Base-by-base conservation (phyloP, 2,888 invertebrate species). In the Apocheima hispidaria region DNA sequence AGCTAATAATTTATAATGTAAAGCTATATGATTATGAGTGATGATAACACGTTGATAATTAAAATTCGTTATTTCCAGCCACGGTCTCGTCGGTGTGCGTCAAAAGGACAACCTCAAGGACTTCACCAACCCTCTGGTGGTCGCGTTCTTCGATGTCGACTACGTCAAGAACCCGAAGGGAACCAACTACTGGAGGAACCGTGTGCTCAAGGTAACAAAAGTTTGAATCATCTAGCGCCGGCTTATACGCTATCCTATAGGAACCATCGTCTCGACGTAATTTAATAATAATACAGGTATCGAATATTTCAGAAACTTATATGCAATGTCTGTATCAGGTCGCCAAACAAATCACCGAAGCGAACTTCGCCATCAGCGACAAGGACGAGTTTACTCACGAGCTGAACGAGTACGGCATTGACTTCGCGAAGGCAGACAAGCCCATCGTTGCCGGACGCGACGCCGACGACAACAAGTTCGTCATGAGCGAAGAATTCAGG, bases 151-250 rank as follows among this genome's bases (percentile, higher is more conserved):
- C 88, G 94, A 94, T 72, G 98, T 99, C 10, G 99, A 99, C 89
- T 99, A 99, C 81, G 94, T 96, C 26, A 99, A 99, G 93, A 99
- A 99, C 88, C 94, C 96, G 21, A 99, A 99, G 91, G 99, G 98
- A 49, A 99, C 99, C 53, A 99, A 99, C 93, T 99, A 99, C 94
- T 99, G 99, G 99, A 96, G 99, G 78, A 99, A 99, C 92, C 95
- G 99, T 71, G 96, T 99, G 51, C 94, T 99, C 75, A 99, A 99
- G 93, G 95, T 95, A 77, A 46, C 10, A 2, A 5, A 18, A 30
- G n/a, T 35, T 58, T 52, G 6, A 52, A 30, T 9, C 21, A 30
- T 9, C 21, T 14, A 28, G 2, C 26, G 30, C 9, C 10, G 9
- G 9, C 10, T 30, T 30, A 12, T 9, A 7, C 12, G 12, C 30